Base-by-base conservation (phyloP, 2,113 vertebrate genomes). In the Dendropsophus ebraccatus region DNA sequence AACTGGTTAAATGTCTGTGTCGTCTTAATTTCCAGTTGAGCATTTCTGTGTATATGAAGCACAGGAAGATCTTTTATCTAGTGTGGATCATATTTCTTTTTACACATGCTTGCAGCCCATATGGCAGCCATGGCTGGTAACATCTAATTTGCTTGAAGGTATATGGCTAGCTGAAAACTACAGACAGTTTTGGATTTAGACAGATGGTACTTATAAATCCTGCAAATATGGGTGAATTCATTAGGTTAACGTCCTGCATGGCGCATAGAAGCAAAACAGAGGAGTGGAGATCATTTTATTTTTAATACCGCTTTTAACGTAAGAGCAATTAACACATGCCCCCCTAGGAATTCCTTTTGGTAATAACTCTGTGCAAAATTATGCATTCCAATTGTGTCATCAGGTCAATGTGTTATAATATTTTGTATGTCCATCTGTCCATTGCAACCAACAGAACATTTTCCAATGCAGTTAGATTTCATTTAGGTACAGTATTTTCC, bases 371-470 rank as follows among this genome's bases (percentile, higher is more conserved):
- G 56, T 45, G 19, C 23, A 74, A 54, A 50, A 62, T 62, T 30
- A 25, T 30, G 60, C 49, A 58, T 73, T 72, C 37, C 23, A 80
- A 70, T 58, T 80, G 76, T 86, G 37, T 72, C 62, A 70, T 47
- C 70, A 35, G 75, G 65, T 72, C 78, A 86, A 86, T 56, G 52
- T 32, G 37, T 80, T 73, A 86, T 74, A 72, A 86, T 86, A 70
- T 81, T 37, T 78, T 52, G 62, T 62, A 85, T 25, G 83, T 80
- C 76, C 84, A 80, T 86, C 84, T 86, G 84, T 86, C 76, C 60
- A 54, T 69, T 45, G 16, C 41, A 58, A 35, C 49, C 37, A 19
- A 47, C 52, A 49, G 45, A 79, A 41, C 76, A 73, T 86, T 72
- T 58, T 47, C 70, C 32, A 67, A 23, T 80, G 32, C 37, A n/a